Conservation (phyloP, 2,888 invertebrate genomes). For the Anodontia alba region DNA sequence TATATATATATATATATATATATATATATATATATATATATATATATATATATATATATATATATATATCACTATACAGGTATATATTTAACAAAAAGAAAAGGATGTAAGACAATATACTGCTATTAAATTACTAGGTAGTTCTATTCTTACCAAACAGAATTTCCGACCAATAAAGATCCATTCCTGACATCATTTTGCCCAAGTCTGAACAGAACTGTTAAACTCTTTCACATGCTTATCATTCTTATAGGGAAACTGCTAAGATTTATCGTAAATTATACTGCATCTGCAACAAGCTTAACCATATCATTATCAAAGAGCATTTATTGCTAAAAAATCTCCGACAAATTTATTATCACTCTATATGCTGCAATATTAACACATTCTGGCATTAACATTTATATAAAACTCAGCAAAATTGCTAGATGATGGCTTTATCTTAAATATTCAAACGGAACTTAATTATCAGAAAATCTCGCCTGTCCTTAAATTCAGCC, state of each 20-base stretch:
- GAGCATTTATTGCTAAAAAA: not conserved
- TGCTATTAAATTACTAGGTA: too few relatives aligned
- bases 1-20: too few relatives aligned
- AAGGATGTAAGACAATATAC: too few relatives aligned
- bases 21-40: too few relatives aligned
- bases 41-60: too few relatives aligned
- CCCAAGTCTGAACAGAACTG: not conserved
- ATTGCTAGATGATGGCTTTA: not conserved
- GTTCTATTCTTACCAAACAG: conserved; percentile 1
- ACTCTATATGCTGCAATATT: conserved; percentile 29
- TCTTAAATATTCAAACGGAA: not conserved
- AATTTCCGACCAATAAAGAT: conserved; percentile 3
- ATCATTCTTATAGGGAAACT: conserved; percentile 1
- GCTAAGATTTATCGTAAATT: not conserved
- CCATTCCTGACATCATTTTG: not conserved
- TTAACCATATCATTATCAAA: not conserved
- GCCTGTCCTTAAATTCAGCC: not conserved
- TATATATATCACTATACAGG: too few relatives aligned
- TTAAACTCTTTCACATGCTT: not conserved
- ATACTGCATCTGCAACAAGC: not conserved
- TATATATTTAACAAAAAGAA: too few relatives aligned
- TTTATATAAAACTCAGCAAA: conserved; percentile 30
- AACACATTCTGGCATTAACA: conserved; percentile 47
- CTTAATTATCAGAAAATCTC: conserved; percentile 6
- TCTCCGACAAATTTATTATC: not conserved